Evolutionary conservation across 2,113 vertebrate species (phyloP).

Genomic region (Syngnathoides biaculeatus): DNA sequence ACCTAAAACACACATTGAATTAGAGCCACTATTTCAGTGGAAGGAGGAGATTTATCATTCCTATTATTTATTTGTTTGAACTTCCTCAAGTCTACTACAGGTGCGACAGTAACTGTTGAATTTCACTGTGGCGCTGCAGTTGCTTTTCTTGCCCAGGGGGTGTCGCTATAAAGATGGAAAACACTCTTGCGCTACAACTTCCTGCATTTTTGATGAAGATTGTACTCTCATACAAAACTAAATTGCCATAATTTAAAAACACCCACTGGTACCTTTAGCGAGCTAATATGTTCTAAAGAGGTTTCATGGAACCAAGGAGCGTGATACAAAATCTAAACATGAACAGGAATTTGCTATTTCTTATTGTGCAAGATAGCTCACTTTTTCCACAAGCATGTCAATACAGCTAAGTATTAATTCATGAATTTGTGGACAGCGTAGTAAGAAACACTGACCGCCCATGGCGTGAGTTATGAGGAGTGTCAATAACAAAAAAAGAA

Average conservation of each 20-base stretch:
- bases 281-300: not conserved
- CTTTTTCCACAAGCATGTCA: not conserved
- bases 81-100: not conserved
- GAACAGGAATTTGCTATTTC: no score
- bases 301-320: not conserved
- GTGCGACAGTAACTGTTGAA: not conserved
- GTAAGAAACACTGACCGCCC: not conserved
- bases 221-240: not conserved
- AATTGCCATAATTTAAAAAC: not conserved
- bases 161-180: conserved; percentile 57
- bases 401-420: no score
- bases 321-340: no score
- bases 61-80: not conserved
- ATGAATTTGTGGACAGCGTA: no score
- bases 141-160: conserved; percentile 51
- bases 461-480: not conserved
- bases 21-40: no score
- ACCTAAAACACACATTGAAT: no score
- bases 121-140: conserved; percentile 37
- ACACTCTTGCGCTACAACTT: not conserved
- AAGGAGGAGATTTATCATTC: not conserved
- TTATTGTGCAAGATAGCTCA: no score
- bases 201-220: not conserved
- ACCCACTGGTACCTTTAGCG: not conserved
- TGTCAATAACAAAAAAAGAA: no score